phyloP scores from a whole-genome alignment of 1,140 invertebrate genomes.

The Micrasema minimum region DNA sequence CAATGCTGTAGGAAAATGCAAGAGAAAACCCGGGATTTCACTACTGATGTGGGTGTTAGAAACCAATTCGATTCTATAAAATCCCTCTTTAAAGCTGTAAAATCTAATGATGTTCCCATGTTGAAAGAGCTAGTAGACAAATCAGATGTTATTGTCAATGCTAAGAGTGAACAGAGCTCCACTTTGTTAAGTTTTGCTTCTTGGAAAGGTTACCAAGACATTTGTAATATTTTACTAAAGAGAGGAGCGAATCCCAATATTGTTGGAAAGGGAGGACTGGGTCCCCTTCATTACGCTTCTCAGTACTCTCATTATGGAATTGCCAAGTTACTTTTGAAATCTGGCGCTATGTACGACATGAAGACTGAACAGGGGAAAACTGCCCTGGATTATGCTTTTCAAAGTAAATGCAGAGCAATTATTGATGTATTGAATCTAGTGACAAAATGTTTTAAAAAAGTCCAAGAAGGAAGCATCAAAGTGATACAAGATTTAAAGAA shows the following conservation, averaged over 20 bases:
- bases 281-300: conserved; percentile 6
- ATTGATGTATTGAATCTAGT: not conserved
- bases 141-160: not conserved
- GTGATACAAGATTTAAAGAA: not conserved
- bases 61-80: not conserved
- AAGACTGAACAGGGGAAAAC: not conserved
- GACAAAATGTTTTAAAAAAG: not conserved
- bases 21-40: not conserved
- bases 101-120: not conserved
- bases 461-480: not conserved
- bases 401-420: not conserved
- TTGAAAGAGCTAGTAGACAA: not conserved
- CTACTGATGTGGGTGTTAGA: not conserved
- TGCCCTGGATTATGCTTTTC: not conserved
- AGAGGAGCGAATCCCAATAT: conserved; percentile 6
- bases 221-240: conserved; percentile 14
- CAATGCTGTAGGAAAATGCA: not conserved
- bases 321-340: not conserved
- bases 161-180: not conserved
- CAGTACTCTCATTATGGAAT: not conserved
- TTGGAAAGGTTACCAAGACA: not conserved
- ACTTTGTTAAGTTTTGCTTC: not conserved
- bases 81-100: conserved; percentile 17
- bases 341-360: conserved; percentile 5
- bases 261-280: not conserved